Conservation (phyloP, 2,888 invertebrate genomes). For the Mimas tiliae region DNA sequence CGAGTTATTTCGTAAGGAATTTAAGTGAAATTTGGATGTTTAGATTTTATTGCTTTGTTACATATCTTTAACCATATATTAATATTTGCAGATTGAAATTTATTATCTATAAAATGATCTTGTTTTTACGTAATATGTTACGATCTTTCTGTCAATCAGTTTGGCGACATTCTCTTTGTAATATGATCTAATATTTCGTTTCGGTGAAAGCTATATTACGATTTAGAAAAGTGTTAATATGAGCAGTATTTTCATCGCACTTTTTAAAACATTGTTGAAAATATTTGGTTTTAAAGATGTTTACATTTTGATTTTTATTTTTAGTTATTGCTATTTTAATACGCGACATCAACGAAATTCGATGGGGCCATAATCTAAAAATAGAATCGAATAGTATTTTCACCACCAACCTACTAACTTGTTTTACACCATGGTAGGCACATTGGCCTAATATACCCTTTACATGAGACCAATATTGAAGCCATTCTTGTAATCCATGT, state of each 20-base stretch:
- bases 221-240: not conserved
- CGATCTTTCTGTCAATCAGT: not conserved
- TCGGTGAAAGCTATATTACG: slow-evolving; percentile 1
- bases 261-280: not conserved
- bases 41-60: not conserved
- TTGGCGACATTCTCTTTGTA: not conserved
- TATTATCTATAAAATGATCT: not conserved
- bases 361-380: no score
- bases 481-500: no score
- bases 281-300: no score
- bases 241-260: no score
- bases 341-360: no score
- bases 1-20: slow-evolving; percentile 6
- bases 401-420: no score
- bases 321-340: no score
- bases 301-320: no score
- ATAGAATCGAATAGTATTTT: no score
- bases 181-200: slow-evolving; percentile 5
- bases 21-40: not conserved
- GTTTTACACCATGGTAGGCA: no score
- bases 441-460: no score
- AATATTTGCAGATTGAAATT: not conserved
- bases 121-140: not conserved
- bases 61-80: not conserved
- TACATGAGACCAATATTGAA: no score